Evolutionary conservation across 2,113 vertebrate species (phyloP).

Genomic region (Agelaius tricolor): DNA sequence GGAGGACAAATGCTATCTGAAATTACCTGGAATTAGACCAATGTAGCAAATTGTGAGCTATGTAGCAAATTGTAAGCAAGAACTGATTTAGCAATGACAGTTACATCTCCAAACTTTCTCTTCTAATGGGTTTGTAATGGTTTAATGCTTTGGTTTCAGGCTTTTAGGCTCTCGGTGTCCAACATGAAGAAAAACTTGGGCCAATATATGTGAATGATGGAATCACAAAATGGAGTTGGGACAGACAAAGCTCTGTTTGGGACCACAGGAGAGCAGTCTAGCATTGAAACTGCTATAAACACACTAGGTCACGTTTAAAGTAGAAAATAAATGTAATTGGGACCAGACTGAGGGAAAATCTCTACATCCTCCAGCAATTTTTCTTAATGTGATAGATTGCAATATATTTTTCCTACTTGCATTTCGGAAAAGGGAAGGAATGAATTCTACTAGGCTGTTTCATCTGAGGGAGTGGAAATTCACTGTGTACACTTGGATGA

Average conservation of each 20-base stretch:
- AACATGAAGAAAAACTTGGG: neutral
- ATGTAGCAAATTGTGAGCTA: neutral
- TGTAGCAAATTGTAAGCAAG: neutral
- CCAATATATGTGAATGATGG: neutral
- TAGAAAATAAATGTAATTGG: neutral
- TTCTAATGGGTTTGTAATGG: neutral
- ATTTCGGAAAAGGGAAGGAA: neutral
- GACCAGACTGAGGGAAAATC: neutral
- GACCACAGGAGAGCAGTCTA: neutral
- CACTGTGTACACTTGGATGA: neutral
- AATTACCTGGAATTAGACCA: neutral
- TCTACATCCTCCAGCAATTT: neutral
- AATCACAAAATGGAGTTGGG: neutral
- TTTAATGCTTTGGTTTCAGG: neutral
- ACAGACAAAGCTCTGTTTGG: neutral
- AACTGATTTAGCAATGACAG: neutral
- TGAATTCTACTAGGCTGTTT: neutral
- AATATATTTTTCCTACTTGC: neutral
- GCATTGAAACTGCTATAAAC: neutral
- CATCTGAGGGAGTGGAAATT: constrained; percentile 12
- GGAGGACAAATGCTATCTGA: neutral
- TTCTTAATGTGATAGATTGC: neutral
- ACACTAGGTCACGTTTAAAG: neutral
- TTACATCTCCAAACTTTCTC: neutral
- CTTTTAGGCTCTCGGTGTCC: neutral